Percentiles rank a stretch among this genome's conserved stretches.
phyloP scores from a whole-genome alignment of 2,113 vertebrate genomes.

The Ondatra zibethicus region DNA sequence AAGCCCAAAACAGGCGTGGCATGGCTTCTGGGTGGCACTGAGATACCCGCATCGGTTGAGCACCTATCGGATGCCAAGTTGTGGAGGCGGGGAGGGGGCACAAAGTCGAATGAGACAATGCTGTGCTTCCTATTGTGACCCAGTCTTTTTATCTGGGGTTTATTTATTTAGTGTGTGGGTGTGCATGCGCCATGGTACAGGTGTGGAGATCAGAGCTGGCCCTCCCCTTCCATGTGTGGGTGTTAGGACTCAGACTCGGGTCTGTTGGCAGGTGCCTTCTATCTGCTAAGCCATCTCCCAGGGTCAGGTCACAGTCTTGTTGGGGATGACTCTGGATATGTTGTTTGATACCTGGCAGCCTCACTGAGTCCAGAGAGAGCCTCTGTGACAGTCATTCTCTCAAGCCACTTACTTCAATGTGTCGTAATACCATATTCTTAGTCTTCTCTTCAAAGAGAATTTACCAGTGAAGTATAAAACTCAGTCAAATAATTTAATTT shows the following conservation, averaged over 20 bases:
- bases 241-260: not conserved
- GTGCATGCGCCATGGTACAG: not conserved
- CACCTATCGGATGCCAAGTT: not conserved
- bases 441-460: not conserved
- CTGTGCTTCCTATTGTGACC: not conserved
- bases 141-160: not conserved
- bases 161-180: not conserved
- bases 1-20: not conserved
- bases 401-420: not conserved
- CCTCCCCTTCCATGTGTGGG: not conserved
- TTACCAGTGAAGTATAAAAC: not conserved
- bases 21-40: not conserved
- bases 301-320: not conserved
- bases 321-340: not conserved
- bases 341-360: not conserved
- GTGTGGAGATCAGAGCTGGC: not conserved
- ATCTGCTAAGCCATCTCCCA: not conserved
- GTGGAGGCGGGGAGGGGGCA: not conserved
- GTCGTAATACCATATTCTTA: not conserved
- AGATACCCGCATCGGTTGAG: not conserved
- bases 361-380: not conserved
- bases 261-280: not conserved
- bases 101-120: not conserved
- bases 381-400: not conserved
- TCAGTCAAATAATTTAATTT: too few species aligned